Evolutionary conservation across 2,113 vertebrate genomes (phyloP).

Genomic region (Morone chrysops): DNA sequence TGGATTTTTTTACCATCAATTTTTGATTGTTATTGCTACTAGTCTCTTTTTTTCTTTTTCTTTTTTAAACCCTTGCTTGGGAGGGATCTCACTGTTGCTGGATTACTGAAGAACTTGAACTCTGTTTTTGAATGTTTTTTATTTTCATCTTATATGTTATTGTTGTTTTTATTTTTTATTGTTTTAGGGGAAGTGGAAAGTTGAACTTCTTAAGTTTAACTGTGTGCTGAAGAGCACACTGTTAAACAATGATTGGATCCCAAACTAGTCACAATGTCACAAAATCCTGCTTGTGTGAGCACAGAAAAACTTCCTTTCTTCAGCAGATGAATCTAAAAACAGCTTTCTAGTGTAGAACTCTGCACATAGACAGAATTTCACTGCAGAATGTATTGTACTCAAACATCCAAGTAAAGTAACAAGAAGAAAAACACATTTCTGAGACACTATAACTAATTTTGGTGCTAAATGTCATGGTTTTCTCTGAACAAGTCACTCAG

Average conservation of each 20-base stretch:
- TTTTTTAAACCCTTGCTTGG: not conserved
- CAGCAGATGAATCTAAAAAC: not conserved
- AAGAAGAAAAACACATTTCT: not conserved
- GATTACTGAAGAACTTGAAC: not conserved
- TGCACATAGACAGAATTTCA: not conserved
- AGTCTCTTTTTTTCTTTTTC: not conserved
- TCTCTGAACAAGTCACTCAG: not conserved
- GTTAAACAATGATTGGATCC: no score
- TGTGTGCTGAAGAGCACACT: no score
- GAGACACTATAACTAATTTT: not conserved
- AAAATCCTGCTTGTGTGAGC: not conserved
- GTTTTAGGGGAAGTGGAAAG: not conserved
- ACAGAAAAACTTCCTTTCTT: not conserved
- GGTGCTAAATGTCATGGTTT: not conserved
- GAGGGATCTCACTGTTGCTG: not conserved
- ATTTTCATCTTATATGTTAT: no score
- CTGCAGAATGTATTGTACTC: not conserved
- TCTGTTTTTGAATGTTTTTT: not conserved
- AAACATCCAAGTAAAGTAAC: not conserved
- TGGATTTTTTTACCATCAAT: not conserved
- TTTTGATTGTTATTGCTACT: not conserved
- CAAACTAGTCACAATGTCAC: no score
- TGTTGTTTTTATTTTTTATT: not conserved
- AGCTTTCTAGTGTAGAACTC: not conserved
- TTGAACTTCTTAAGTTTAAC: no score